phyloP scores from a whole-genome alignment of 2,888 invertebrate genomes.

The Phyto melanocephala region DNA sequence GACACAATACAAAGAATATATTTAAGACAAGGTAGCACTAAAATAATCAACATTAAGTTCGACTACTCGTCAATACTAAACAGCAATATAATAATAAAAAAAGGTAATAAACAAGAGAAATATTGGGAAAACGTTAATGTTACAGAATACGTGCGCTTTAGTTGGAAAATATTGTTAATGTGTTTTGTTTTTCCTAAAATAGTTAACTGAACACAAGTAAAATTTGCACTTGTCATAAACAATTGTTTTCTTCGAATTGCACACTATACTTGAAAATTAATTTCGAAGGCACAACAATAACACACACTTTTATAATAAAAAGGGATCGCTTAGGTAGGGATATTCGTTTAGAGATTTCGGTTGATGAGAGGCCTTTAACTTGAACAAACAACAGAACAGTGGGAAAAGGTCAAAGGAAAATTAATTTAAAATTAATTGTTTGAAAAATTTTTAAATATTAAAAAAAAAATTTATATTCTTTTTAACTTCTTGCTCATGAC shows the following conservation, averaged over 20 bases:
- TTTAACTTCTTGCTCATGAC: not conserved
- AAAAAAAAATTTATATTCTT: not conserved
- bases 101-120: not conserved
- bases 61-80: conserved; percentile 54
- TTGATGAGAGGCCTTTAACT: conserved; percentile 54
- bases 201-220: too few species aligned
- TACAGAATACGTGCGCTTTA: not conserved
- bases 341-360: conserved; percentile 15
- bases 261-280: conserved; percentile 6
- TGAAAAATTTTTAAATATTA: conserved; percentile 40
- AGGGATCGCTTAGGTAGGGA: conserved; percentile 64
- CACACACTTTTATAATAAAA: conserved; percentile 60
- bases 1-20: conserved; percentile 6
- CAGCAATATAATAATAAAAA: not conserved
- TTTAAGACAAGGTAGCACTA: conserved; percentile 54
- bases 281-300: conserved; percentile 63
- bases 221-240: too few species aligned
- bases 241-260: too few species aligned
- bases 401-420: conserved; percentile 61
- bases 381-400: not conserved
- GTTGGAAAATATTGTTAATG: too few species aligned
- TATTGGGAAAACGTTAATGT: conserved; percentile 23
- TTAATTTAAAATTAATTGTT: conserved; percentile 63
- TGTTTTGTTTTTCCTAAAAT: too few species aligned
- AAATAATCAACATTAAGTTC: conserved; percentile 57